Percentiles rank a stretch among this genome's conserved stretches.
Evolutionary conservation across 2,113 vertebrate genomes (phyloP).

Genomic region (Gnathonemus longibarbis): DNA sequence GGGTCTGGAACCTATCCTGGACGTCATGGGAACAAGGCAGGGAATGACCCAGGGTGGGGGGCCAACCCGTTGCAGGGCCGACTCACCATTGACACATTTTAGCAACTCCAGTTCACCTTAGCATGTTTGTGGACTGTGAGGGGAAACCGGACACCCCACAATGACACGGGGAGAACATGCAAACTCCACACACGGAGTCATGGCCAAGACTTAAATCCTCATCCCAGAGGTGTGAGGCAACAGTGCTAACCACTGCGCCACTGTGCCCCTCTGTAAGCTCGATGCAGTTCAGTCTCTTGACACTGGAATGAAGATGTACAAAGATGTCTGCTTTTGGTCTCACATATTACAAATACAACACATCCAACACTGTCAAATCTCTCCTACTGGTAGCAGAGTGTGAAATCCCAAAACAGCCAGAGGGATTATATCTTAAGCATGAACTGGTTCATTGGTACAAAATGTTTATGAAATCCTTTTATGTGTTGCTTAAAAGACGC

Average conservation of each 20-base stretch:
- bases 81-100: not conserved
- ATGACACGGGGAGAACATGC: not conserved
- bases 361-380: not conserved
- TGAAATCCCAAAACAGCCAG: not conserved
- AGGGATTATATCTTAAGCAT: not conserved
- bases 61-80: not conserved
- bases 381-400: not conserved
- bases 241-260: not conserved
- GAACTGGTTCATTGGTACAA: not conserved
- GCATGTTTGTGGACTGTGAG: not conserved
- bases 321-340: not conserved
- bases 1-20: not conserved
- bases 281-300: not conserved
- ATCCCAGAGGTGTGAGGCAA: not conserved
- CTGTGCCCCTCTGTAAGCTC: not conserved
- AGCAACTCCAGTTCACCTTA: not conserved
- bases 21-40: not conserved
- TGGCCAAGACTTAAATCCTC: not conserved
- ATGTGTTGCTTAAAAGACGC: not conserved
- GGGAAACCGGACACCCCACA: not conserved
- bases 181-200: not conserved
- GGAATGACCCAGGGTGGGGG: not conserved
- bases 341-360: not conserved
- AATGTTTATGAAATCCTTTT: not conserved
- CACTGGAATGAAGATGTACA: not conserved